These are phyloP conservation scores for Pseudochirops corinnae DNA, from an alignment of 2,797 vertebrate genomes.

Conservation along the genomic window DNA sequence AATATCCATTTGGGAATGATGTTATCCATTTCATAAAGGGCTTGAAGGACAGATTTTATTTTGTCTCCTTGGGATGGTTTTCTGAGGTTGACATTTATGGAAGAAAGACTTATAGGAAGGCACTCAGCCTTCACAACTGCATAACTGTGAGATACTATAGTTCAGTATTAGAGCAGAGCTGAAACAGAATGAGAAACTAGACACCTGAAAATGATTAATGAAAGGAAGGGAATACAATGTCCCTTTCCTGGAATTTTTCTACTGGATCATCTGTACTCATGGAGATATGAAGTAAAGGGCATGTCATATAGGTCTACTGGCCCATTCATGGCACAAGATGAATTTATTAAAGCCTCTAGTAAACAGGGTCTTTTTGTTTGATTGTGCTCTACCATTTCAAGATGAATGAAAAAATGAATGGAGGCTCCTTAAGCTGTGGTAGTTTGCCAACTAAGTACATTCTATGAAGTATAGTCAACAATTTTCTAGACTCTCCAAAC, in stretches of 20 bases:
- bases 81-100: constrained; percentile 64
- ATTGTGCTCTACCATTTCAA: background rate
- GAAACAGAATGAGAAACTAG: constrained; percentile 79
- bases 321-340: background rate
- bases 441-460: background rate
- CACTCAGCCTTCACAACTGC: constrained; percentile 59
- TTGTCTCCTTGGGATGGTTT: constrained; percentile 17
- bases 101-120: constrained; percentile 48
- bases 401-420: constrained; percentile 24
- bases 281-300: constrained; percentile 73
- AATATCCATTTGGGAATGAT: constrained; percentile 7
- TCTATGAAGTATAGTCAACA: background rate
- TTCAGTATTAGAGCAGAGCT: constrained; percentile 69
- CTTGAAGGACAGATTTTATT: background rate
- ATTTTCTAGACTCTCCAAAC: background rate
- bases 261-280: constrained; percentile 77
- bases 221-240: constrained; percentile 73
- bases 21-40: constrained; percentile 28
- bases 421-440: background rate
- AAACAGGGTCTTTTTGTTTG: constrained; percentile 17
- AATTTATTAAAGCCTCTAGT: constrained; percentile 39
- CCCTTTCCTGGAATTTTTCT: constrained; percentile 63
- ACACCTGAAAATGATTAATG: constrained; percentile 89
- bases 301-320: constrained; percentile 12
- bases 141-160: constrained; percentile 59